These are phyloP conservation scores for Lordiphosa fenestrarum DNA, from an alignment of 2,888 invertebrate species.

Conservation along the genomic window DNA sequence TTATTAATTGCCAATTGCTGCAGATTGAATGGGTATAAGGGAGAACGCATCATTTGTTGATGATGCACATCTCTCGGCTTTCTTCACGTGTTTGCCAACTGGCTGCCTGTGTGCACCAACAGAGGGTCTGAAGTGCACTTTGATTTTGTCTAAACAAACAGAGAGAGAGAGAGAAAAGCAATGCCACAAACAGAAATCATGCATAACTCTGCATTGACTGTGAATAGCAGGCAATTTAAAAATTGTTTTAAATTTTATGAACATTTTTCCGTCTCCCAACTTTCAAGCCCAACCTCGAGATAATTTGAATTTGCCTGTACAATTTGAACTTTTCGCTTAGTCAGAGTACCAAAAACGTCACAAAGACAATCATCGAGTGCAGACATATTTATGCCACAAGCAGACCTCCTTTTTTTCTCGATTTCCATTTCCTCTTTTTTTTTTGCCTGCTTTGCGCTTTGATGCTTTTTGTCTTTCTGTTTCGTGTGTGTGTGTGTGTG, in stretches of 20 bases:
- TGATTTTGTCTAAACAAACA: slow-evolving; percentile 40
- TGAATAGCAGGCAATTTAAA: too few relatives aligned
- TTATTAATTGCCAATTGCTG: slow-evolving; percentile 53
- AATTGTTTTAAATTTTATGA: too few relatives aligned
- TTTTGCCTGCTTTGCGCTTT: slow-evolving; percentile 1
- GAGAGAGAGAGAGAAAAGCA: slow-evolving; percentile 3
- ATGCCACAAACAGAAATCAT: too few relatives aligned
- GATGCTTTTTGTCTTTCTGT: slow-evolving; percentile 14
- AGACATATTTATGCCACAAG: slow-evolving; percentile 1
- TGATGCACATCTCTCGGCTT: too few relatives aligned
- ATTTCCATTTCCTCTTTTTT: slow-evolving; percentile 14
- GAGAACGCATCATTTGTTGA: background rate
- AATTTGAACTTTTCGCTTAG: too few relatives aligned
- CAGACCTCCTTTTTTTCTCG: background rate
- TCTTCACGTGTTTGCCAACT: too few relatives aligned
- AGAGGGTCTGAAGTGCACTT: slow-evolving; percentile 35
- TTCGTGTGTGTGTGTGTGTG: too few relatives aligned
- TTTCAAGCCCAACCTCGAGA: too few relatives aligned
- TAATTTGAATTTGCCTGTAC: too few relatives aligned
- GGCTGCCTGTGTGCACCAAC: too few relatives aligned
- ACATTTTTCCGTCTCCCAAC: too few relatives aligned
- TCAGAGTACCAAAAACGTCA: background rate
- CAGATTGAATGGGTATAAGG: background rate
- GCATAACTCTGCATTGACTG: background rate
- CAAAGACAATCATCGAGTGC: background rate